phyloP scores from a whole-genome alignment of 2,888 invertebrate species.

The Campoplex nolae region DNA sequence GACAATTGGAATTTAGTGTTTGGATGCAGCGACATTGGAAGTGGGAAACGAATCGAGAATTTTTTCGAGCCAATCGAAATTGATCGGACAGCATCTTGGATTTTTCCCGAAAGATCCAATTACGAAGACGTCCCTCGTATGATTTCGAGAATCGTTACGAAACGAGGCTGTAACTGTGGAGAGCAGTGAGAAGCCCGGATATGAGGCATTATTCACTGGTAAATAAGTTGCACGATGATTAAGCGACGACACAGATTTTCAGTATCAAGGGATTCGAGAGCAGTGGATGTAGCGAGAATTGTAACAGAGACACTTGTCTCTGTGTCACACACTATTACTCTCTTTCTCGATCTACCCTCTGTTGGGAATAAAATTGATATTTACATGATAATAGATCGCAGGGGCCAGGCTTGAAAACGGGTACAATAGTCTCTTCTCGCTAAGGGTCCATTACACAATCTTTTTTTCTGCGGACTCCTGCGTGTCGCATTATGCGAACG shows the following conservation, averaged over 20 bases:
- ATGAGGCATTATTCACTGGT: conserved; percentile 49
- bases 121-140: neutral
- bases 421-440: conserved; percentile 71
- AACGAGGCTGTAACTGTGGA: conserved; percentile 13
- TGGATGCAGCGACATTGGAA: too few species aligned
- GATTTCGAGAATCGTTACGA: neutral
- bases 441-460: conserved; percentile 67
- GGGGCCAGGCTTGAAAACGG: conserved; percentile 64
- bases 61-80: neutral
- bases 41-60: neutral
- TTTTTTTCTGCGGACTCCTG: conserved; percentile 51
- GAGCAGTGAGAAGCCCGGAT: neutral
- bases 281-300: conserved; percentile 45
- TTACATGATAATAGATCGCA: conserved; percentile 79
- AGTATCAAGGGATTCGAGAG: conserved; percentile 69
- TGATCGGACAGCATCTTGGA: neutral
- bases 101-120: neutral
- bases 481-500: conserved; percentile 60
- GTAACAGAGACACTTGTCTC: conserved; percentile 65
- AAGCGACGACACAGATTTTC: conserved; percentile 72
- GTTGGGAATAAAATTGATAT: conserved; percentile 77
- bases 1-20: neutral
- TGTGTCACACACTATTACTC: conserved; percentile 12
- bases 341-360: conserved; percentile 67
- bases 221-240: conserved; percentile 63